Evolutionary conservation across 2,113 vertebrate genomes (phyloP), one percentile per base, ranked within the genome.

Genomic region (Mellivora capensis): DNA sequence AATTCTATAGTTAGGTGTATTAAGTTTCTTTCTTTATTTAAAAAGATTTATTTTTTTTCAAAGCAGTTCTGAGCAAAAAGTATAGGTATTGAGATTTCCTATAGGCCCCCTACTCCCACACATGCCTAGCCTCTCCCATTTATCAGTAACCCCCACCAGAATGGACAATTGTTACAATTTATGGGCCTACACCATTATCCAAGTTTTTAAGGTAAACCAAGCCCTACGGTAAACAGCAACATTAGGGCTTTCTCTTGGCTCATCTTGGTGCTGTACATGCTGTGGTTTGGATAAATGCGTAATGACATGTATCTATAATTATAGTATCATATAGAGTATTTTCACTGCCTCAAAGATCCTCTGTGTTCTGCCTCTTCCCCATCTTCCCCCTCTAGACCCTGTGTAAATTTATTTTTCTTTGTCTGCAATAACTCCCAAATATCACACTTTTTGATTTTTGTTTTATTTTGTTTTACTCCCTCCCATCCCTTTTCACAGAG

Each of bases 111-210:
- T 80, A 3, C 20, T 54, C 79, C 34, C 34, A 54, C 76, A 21
- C 44, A 79, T 34, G 31, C 17, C 3, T 52, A 54, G 49, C 11
- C 20, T n/a, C 34, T 12, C 79, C 49, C 34, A 7, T 52, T 52
- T 52, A 57, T 15, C 4, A 44, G 29, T 18, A 42, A 21, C 9
- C 12, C 29, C 31, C 47, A 59, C 17, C 18, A 21, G 49, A 87
- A 15, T 1, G n/a, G 39, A 21, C 49, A 3, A 8, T 59, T 23
- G 3, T 42, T 34, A 31, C 9, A 74, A 23, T 0, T 57, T 27
- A 31, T 88, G 69, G 57, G 37, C 27, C 49, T 17, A 54, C 3
- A 7, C 42, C 62, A 57, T 82, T 64, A 69, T 69, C 61, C 37
- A n/a, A n/a, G n/a, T n/a, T n/a, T n/a, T n/a, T n/a, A n/a, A n/a